Conservation (phyloP, 2,888 invertebrate species). For the Trissolcus japonicus region DNA sequence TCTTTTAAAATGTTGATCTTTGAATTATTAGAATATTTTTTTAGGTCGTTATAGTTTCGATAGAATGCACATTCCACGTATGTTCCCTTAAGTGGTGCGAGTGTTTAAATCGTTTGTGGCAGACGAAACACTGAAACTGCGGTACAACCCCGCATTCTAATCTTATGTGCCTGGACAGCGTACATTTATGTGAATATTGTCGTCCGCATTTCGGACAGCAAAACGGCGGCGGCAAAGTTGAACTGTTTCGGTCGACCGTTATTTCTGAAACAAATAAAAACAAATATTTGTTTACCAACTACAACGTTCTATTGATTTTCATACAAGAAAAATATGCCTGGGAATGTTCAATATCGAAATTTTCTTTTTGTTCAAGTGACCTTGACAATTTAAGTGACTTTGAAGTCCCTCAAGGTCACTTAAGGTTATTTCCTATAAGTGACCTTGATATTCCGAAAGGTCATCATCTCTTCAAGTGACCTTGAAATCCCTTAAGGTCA, state of each 20-base stretch:
- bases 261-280: no score
- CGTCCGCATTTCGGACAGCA: conserved; percentile 52
- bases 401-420: no score
- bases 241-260: background rate
- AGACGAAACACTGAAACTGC: conserved; percentile 69
- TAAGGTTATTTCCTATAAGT: no score
- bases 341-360: no score
- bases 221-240: conserved; percentile 31
- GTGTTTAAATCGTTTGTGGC: conserved; percentile 74
- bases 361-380: no score
- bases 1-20: background rate
- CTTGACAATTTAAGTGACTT: no score
- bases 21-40: background rate
- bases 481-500: no score
- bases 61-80: conserved; percentile 53
- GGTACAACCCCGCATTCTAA: conserved; percentile 70
- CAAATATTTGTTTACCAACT: no score
- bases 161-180: conserved; percentile 52
- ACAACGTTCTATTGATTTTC: no score
- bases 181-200: conserved; percentile 53
- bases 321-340: no score
- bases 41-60: conserved; percentile 33
- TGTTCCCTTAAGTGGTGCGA: conserved; percentile 75
- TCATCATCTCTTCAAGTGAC: no score
- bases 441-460: no score